Evolutionary conservation across 2,797 vertebrate genomes (phyloP).

Genomic region (Rhinophrynus dorsalis): DNA sequence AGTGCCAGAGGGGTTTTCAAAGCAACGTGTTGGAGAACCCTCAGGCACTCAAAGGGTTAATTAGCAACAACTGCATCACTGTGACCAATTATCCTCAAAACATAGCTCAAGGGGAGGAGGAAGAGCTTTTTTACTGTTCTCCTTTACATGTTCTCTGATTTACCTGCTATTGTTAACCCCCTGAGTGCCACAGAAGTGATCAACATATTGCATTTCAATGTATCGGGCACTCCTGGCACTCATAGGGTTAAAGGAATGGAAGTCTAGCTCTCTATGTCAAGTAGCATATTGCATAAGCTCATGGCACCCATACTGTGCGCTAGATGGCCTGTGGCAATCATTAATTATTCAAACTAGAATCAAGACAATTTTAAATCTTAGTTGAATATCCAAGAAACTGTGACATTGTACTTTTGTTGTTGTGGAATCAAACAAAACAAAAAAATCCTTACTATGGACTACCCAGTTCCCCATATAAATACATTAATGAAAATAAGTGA

Average conservation of each 20-base stretch:
- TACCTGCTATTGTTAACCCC: slow-evolving; percentile 49
- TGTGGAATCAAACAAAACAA: too few species aligned
- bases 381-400: slow-evolving; percentile 63
- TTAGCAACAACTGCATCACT: slow-evolving; percentile 60
- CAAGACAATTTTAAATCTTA: slow-evolving; percentile 72
- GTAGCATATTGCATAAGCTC: slow-evolving; percentile 68
- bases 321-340: slow-evolving; percentile 71
- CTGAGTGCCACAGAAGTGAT: too few species aligned
- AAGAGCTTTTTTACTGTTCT: slow-evolving; percentile 42
- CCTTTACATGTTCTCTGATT: slow-evolving; percentile 59
- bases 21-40: too few species aligned
- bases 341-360: slow-evolving; percentile 71
- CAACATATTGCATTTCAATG: too few species aligned
- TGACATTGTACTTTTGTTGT: too few species aligned
- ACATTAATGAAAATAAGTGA: too few species aligned
- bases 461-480: too few species aligned
- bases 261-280: slow-evolving; percentile 65
- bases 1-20: too few species aligned
- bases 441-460: too few species aligned
- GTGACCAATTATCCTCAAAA: slow-evolving; percentile 71
- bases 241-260: slow-evolving; percentile 61
- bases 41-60: too few species aligned
- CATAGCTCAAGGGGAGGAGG: slow-evolving; percentile 52
- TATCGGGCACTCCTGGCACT: too few species aligned
- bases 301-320: slow-evolving; percentile 69